These are phyloP conservation scores for sheep (Ovis aries) DNA, from an alignment of 2,113 vertebrate genomes.

Conservation along the genomic window ARS-UI_Ramb_v3.0 NC_056054.1:12384501-12385000, in stretches of 20 bases:
- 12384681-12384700: neutral
- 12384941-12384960: neutral
- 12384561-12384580: conserved; percentile 69
- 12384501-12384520: neutral
- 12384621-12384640: conserved; percentile 69
- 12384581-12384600: conserved; percentile 69
- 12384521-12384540: neutral
- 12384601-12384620: conserved; percentile 85
- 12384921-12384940: neutral
- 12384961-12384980: neutral
- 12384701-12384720: neutral
- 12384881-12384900: neutral
- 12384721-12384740: neutral
- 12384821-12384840: neutral
- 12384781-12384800: neutral
- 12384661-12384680: neutral
- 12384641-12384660: neutral
- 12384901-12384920: neutral
- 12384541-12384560: conserved; percentile 93
- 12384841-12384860: neutral
- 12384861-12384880: neutral
- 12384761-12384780: neutral
- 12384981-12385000: neutral
- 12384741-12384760: neutral
- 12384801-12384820: neutral